Evolutionary conservation across 2,888 invertebrate species (phyloP), one percentile per base, ranked within the genome.

Genomic region (Ellobium chinense): DNA sequence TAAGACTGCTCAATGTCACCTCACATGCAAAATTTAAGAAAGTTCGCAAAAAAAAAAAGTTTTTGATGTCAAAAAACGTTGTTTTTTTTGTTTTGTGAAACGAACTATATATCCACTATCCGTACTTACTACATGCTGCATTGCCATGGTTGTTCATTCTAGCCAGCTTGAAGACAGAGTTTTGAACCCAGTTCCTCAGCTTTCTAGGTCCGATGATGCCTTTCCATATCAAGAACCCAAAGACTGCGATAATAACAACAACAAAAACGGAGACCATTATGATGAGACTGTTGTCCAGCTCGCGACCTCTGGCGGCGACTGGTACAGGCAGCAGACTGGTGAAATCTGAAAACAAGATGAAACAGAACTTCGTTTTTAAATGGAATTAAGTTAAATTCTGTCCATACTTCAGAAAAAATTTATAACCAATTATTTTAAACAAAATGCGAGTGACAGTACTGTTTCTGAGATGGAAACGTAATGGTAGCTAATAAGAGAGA

Each of bases 221-320:
- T 27, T 60, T 56, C 72, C 72, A 72, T 9, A 72, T 27, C 3
- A 72, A 24, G n/a, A 54, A 72, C 4, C 56, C 72, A 21, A 72
- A 18, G 29, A 72, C 24, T 3, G 58, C 58, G 24, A 72, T 5
- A 0, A 58, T n/a, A 9, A 72, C 36, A 1, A 60, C 58, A 24
- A 60, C 24, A 4, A 14, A 18, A 2, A 58, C 36, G 0, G 72
- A 72, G 0, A 72, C 24, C 34, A 72, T 37, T 2, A 72, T 72
- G 60, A 72, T 24, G 2, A 72, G 37, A 2, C 72, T 72, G 72
- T 72, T 72, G 24, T 72, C 72, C 1, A 72, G 37, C 29, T 36
- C 58, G 5, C n/a, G 72, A 34, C n/a, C 21, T 27, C 4, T 12
- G 18, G 1, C 12, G 1, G 46, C 18, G 0, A 54, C 14, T 1